Percentiles rank a stretch among this genome's conserved stretches.
These are phyloP conservation scores for Colistium nudipinnis DNA, from an alignment of 2,113 vertebrate species.

Conservation along the genomic window DNA sequence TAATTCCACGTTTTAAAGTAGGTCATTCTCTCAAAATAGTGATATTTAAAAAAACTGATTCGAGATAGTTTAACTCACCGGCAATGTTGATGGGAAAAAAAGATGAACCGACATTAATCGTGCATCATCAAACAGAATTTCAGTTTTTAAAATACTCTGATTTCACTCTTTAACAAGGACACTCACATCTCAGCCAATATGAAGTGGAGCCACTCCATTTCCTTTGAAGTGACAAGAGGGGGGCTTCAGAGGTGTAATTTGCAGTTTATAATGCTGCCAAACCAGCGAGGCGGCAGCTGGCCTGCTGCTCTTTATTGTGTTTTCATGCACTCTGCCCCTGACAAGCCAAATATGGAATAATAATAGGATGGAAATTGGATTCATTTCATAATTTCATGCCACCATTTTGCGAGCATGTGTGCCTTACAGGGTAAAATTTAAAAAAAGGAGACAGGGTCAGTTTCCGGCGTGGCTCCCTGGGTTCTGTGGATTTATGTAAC, in stretches of 20 bases:
- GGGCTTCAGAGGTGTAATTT: conserved; percentile 6
- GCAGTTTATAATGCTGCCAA: not conserved
- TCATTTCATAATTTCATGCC: conserved; percentile 2
- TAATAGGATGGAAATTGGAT: not conserved
- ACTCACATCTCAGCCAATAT: not conserved
- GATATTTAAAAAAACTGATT: no score
- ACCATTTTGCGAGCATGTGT: not conserved
- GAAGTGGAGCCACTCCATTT: not conserved
- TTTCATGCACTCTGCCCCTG: not conserved
- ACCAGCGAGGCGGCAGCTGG: not conserved
- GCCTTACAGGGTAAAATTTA: conserved; percentile 1
- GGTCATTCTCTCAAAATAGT: no score
- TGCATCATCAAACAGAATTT: not conserved
- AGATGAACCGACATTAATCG: no score
- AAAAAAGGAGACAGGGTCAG: conserved; percentile 6
- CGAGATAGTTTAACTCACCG: no score
- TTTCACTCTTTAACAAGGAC: not conserved
- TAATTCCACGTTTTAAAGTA: no score
- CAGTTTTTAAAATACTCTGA: no score
- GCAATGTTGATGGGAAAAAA: no score
- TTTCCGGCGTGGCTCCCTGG: conserved; percentile 20
- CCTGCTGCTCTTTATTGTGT: not conserved
- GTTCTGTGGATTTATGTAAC: conserved; percentile 65
- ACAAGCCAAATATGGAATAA: not conserved
- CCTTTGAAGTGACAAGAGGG: not conserved